Base-by-base conservation (phyloP, 2,113 vertebrate species). In the Hydropotes inermis region DNA sequence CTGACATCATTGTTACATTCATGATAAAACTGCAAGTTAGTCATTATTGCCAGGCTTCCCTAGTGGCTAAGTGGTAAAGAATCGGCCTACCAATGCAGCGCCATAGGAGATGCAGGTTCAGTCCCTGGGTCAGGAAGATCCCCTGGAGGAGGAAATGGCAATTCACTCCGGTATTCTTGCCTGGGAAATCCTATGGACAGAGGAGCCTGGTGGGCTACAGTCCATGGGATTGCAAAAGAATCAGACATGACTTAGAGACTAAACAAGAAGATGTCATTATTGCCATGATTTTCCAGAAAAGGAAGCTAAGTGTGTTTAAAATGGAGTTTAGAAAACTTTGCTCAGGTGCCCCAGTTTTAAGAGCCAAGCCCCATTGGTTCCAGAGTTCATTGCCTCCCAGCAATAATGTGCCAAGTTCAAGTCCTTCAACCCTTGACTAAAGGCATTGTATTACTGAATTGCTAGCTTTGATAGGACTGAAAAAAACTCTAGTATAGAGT, bases 331-430 rank as follows among this genome's bases (percentile, higher is more conserved):
- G 39, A 50, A 54, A 84, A 89, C 33, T 64, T 95, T 79, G 11
- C 36, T 33, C 60, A 84, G 30, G 45, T 36, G 21, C 39, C 81
- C 89, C 17, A 21, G 84, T 70, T 93, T 89, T 84, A 70, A 83
- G 43, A 89, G 21, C 13, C 47, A 89, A 89, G 43, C 15, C 36
- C 55, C 64, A 16, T 2, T 95, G 76, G 6, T 82, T 96, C 55
- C 86, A 93, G 92, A 93, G 47, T 27, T 82, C 30, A 60, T 86
- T 52, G 25, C 57, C 30, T 67, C 60, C 91, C 52, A 91, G 60
- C 33, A 93, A 97, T 57, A 33, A 93, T 54, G 79, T 28, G 45
- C 82, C 55, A 83, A 83, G 47, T 94, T 98, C 78, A 95, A 94
- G 82, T 78, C 55, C 84, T 96, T 92, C 52, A 57, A 43, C 70